phyloP scores from a whole-genome alignment of 1,140 invertebrate species.

The Drosophila pandora region DNA sequence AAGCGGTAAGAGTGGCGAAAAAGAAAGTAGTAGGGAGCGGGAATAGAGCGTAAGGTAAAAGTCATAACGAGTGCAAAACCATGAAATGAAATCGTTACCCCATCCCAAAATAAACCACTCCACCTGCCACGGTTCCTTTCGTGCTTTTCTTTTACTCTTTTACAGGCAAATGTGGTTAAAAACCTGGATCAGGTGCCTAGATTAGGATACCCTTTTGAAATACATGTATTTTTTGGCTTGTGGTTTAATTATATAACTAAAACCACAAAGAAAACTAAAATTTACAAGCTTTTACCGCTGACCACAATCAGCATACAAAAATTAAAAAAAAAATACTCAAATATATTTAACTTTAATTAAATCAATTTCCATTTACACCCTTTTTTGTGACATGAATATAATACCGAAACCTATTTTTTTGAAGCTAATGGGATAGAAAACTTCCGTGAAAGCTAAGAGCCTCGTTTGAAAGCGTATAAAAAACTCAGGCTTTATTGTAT shows the following conservation, averaged over 20 bases:
- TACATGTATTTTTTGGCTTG: neutral
- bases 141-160: constrained; percentile 13
- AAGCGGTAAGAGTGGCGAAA: constrained; percentile 16
- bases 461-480: constrained; percentile 28
- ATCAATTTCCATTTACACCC: neutral
- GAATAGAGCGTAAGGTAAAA: constrained; percentile 54
- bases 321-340: neutral
- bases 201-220: constrained; percentile 19
- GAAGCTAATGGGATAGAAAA: constrained; percentile 11
- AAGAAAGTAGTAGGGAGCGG: neutral
- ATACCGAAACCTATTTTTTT: neutral
- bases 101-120: constrained; percentile 9
- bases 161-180: constrained; percentile 49
- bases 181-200: neutral
- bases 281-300: neutral
- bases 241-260: neutral
- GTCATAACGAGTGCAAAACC: constrained; percentile 82
- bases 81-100: constrained; percentile 81
- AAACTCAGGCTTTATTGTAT: constrained; percentile 44
- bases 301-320: neutral
- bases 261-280: neutral
- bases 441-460: constrained; percentile 6
- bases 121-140: neutral
- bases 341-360: neutral
- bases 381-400: neutral